Base-by-base conservation (phyloP, 2,797 vertebrate genomes). In the Rachycentron canadum region DNA sequence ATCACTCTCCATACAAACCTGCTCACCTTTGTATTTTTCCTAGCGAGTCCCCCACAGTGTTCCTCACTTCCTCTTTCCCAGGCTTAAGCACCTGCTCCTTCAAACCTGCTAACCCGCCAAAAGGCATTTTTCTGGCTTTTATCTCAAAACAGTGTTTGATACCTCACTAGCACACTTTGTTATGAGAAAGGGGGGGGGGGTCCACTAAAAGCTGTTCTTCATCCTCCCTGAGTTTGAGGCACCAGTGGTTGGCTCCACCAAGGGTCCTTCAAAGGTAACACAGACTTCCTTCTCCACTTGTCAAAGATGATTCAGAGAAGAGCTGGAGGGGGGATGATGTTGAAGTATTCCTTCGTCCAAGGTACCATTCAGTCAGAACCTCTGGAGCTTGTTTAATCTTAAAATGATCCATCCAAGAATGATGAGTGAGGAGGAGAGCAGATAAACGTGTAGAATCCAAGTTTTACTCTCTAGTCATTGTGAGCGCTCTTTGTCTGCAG, bases 11-110 rank as follows among this genome's bases (percentile, higher is more conserved):
- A 56, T 36, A 55, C 30, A 79, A 69, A 62, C 59, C 45, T 45
- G 60, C 96, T 97, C 96, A 99, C 98, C 97, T 98, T 95, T 96
- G 97, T 79, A 99, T 93, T 87, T 97, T 97, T 82, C 98, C 97
- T 74, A 99, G 80, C 0, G 97, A 97, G 81, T 97, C 95, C 5
- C 97, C 96, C 76, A 99, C 74, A 0, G 92, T 94, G 68, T 93
- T 96, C 95, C 98, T 99, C 93, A 96, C 94, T 79, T 97, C 96
- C 93, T 98, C 96, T 76, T 96, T 98, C 61, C 96, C 96, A 40
- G 97, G 96, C 67, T 96, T 97, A 74, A 97, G 79, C 91, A 98
- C 92, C 89, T 95, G 95, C 86, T 98, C 96, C 90, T 96, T 98
- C 86, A 98, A 94, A 41, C 95, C 94, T 55, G 92, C 5, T 32